phyloP scores from a whole-genome alignment of 2,888 invertebrate species.

The Corythucha ciliata region DNA sequence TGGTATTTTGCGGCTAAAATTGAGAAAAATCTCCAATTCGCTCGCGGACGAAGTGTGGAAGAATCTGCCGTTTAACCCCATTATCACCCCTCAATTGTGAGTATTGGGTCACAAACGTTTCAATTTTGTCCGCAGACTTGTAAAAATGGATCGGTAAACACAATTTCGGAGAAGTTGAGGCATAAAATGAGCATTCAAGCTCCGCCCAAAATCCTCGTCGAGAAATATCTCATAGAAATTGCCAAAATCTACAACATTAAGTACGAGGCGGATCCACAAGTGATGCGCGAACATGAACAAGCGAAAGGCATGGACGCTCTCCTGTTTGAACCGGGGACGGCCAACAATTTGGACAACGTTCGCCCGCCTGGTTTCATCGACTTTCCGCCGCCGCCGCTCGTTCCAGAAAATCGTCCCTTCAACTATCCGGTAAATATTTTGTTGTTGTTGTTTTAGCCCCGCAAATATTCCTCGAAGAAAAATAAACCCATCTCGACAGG shows the following conservation, averaged over 20 bases:
- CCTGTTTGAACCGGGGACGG: conserved; percentile 53
- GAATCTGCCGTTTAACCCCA: too few relatives aligned
- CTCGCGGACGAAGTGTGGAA: too few relatives aligned
- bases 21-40: too few relatives aligned
- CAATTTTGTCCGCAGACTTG: too few relatives aligned
- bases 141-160: conserved; percentile 65
- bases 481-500: too few relatives aligned
- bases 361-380: conserved; percentile 74
- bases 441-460: too few relatives aligned
- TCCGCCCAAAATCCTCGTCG: conserved; percentile 89
- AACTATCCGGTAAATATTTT: conserved; percentile 51
- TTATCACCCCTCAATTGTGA: too few relatives aligned
- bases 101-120: too few relatives aligned
- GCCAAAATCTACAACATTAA: conserved; percentile 90
- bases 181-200: conserved; percentile 90
- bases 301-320: conserved; percentile 50
- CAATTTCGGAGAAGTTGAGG: conserved; percentile 81
- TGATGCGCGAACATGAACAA: conserved; percentile 63
- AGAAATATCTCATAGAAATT: conserved; percentile 90
- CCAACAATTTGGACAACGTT: conserved; percentile 53
- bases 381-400: conserved; percentile 60
- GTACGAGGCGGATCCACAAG: conserved; percentile 89
- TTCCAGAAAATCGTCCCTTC: conserved; percentile 55
- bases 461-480: too few relatives aligned
- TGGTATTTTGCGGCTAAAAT: too few relatives aligned